These are phyloP conservation scores for Orius laevigatus DNA, from an alignment of 1,140 invertebrate species.

Conservation along the genomic window DNA sequence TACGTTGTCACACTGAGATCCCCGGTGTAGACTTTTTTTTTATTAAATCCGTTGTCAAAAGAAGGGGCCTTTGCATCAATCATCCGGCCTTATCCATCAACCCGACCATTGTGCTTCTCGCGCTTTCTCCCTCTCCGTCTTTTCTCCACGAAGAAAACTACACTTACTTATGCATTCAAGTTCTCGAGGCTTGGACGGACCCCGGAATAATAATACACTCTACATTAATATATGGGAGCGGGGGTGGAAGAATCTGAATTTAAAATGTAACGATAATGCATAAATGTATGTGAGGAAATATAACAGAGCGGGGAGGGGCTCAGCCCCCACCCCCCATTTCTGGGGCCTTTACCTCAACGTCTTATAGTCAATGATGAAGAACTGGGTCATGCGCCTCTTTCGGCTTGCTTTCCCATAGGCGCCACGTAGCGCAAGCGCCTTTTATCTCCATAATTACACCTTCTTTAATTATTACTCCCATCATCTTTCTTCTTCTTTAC, in stretches of 20 bases:
- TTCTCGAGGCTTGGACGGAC: slow-evolving; percentile 30
- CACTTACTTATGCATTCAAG: slow-evolving; percentile 35
- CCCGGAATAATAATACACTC: slow-evolving; percentile 35
- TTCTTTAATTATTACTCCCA: neutral
- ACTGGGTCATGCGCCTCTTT: slow-evolving; percentile 4
- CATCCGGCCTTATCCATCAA: slow-evolving; percentile 20
- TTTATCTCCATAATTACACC: neutral
- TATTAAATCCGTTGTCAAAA: slow-evolving; percentile 21
- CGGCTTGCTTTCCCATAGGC: neutral
- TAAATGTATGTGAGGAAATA: slow-evolving; percentile 20
- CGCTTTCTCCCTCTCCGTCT: neutral
- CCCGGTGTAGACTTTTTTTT: slow-evolving; percentile 3
- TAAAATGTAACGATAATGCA: slow-evolving; percentile 22
- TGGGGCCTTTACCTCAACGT: slow-evolving; percentile 1
- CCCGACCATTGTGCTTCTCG: slow-evolving; percentile 7
- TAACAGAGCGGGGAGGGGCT: slow-evolving; percentile 16
- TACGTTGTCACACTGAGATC: slow-evolving; percentile 1
- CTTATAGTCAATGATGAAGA: slow-evolving; percentile 10
- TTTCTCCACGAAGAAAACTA: slow-evolving; percentile 16
- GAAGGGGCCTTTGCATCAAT: slow-evolving; percentile 17
- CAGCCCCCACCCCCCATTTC: neutral
- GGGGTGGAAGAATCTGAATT: slow-evolving; percentile 23
- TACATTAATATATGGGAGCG: slow-evolving; percentile 32
- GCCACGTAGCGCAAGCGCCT: slow-evolving; percentile 1
- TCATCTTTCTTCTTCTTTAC: too few relatives aligned